Base-by-base conservation (phyloP, 23 tunicate species). In the Ascidia mentula region DNA sequence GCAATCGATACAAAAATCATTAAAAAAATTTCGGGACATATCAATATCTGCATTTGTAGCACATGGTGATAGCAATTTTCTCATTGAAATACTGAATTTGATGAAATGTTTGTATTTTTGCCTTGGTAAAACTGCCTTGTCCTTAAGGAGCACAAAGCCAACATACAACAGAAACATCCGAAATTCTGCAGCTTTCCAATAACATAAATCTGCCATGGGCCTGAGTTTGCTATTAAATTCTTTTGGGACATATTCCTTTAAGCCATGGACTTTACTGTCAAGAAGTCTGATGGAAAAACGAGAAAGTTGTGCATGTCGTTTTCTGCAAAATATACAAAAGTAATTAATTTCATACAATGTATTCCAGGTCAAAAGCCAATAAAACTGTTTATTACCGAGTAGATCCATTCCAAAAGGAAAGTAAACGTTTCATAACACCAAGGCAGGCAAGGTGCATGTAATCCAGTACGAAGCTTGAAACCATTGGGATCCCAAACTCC, bases 341-440 rank as follows among this genome's bases (percentile, higher is more conserved):
- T 42, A 42, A 42, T 42, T 42, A 42, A 42, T 42, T 42, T 42
- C 15, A 15, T 42, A 9, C 15, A 53, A 3, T 53, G 24, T 28
- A 53, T 53, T 9, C 65, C 24, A 5, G 1, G 65, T 53, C 24
- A 5, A 53, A 5, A 53, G 24, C 53, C 53, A 42, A 15, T 42
- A 53, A 53, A 9, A 53, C 7, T 53, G 65, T 53, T 53, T 53
- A 53, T 53, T 53, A 71, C 75, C 75, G 38, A 34, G 6, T 3
- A 71, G 75, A 71, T 34, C 75, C 75, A 34, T 71, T 71, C 75
- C 75, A 71, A 34, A 34, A 71, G 38, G 39, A 71, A 71, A 71
- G 75, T 31, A 69, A 20, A 26, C 72, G 72, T 20, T 31, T 28
- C 72, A 69, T 69, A 26, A 69, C 72, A 26, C 72, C 72, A 69